These are phyloP conservation scores for Papilio demoleus DNA, from an alignment of 2,888 invertebrate genomes.

Conservation along the genomic window DNA sequence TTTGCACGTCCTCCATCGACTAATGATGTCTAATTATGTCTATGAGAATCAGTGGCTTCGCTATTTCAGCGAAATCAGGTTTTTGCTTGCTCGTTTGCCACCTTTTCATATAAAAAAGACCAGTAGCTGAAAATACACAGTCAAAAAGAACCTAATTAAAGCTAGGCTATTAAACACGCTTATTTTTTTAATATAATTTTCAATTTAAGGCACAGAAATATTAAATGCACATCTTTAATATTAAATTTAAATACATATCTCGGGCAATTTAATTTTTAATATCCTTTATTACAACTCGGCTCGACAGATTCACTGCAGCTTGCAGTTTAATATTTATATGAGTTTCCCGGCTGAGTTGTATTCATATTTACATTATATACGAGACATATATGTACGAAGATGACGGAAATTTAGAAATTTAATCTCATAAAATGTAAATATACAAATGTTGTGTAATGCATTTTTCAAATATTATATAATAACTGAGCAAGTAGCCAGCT, in stretches of 20 bases:
- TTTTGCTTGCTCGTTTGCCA: no score
- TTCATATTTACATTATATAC: conserved; percentile 15
- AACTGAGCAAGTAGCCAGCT: no score
- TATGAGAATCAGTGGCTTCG: no score
- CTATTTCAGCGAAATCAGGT: no score
- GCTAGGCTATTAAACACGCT: no score
- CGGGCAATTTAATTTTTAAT: conserved; percentile 24
- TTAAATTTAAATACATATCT: conserved; percentile 7
- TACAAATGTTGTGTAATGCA: not conserved
- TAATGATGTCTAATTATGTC: no score
- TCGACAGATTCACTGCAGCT: conserved; percentile 24
- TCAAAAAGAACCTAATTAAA: not conserved
- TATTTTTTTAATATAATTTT: no score
- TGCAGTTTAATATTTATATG: conserved; percentile 17
- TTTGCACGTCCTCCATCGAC: no score
- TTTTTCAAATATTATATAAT: no score
- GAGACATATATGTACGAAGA: not conserved
- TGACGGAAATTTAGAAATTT: not conserved
- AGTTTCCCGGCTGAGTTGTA: conserved; percentile 6
- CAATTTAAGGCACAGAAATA: not conserved
- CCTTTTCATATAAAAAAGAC: no score
- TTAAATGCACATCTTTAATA: conserved; percentile 8
- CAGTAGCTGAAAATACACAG: not conserved
- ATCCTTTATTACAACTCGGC: conserved; percentile 23
- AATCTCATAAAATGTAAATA: not conserved